Base-by-base conservation (phyloP, 2,888 invertebrate genomes). In the Aphodius sticticus region DNA sequence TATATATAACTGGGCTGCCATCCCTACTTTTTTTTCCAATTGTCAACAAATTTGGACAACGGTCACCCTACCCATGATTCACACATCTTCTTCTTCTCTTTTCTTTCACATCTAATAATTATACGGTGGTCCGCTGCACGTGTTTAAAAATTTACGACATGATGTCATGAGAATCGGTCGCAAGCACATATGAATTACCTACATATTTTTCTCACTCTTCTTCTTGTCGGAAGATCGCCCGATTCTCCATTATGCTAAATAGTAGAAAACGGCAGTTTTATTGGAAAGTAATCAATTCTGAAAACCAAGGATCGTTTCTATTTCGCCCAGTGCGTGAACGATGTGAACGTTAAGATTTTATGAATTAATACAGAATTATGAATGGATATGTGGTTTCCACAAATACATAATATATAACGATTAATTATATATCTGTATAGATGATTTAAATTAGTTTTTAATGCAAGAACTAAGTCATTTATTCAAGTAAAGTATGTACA, bases 31-130 rank as follows among this genome's bases (percentile, higher is more conserved):
- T n/a, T 78, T 72, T 69, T 69, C 69, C 76, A 71, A 76, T 78
- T 80, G 80, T 80, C 80, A 80, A 80, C 80, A 80, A 80, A 80
- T 80, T 80, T 76, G 80, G 80, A 69, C 69, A 78, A 78, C 69
- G 78, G 75, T 74, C 76, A 76, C 76, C 76, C 76, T 78, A 78
- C 78, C 77, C 77, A 80, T 72, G 74, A 79, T 79, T 77, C 77
- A 74, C 74, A 71, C 53, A 77, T 74, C 74, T 26, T 69, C 71
- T 36, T 79, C 69, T 72, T 79, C 74, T 77, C 77, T 77, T 77
- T 74, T 37, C 76, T 26, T 76, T 70, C 16, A 37, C 69, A 35
- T 76, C 75, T 71, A 53, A 53, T 53, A 53, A 53, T 53, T 53
- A 35, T 74, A 74, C 74, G 74, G 74, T 37, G 38, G n/a, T 53